Evolutionary conservation across 35 echinoderm and acorn worm genomes (phyloP), one percentile per base, ranked within the genome.

Genomic region (Hemicentrotus pulcherrimus): DNA sequence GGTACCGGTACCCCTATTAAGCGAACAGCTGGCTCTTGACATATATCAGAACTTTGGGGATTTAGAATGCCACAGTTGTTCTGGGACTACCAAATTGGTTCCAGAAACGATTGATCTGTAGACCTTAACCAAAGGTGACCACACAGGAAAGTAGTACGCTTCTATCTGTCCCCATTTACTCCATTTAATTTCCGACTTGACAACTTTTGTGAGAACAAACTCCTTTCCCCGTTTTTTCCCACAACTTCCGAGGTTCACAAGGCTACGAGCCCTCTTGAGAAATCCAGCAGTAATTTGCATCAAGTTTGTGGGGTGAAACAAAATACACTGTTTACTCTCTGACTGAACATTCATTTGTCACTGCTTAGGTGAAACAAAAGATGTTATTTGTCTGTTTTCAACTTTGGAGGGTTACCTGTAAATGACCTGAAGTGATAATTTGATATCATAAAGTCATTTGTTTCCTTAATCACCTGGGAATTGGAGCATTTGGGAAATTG

Each of bases 401-500:
- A 55, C 65, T 78, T 7, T 78, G 65, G 65, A 78, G 65, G 65
- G 65, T 78, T 78, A 78, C 65, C 65, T 78, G 65, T n/a, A 78
- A 78, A 78, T 78, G 65, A 78, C 65, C 65, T n/a, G 65, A 78
- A 78, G 35, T 41, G 35, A 41, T 41, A 41, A 41, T 41, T 78
- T 78, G 65, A 78, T 78, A 78, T 78, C 65, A 78, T 78, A 78
- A 78, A 78, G 65, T 78, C 65, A 78, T 78, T 78, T 78, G 65
- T 78, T 78, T 59, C 22, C 6, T 78, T 78, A n/a, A 78, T 78
- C 65, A n/a, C 65, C 65, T 78, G 65, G 65, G 65, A 78, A 78
- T 78, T 0, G 65, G 65, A 78, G 65, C 65, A 78, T 78, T 78
- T 28, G 65, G 65, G 65, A 78, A 78, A 8, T 78, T 78, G 65